Base-by-base conservation (phyloP, 2,113 vertebrate genomes). In the Dipodomys ordii region DNA sequence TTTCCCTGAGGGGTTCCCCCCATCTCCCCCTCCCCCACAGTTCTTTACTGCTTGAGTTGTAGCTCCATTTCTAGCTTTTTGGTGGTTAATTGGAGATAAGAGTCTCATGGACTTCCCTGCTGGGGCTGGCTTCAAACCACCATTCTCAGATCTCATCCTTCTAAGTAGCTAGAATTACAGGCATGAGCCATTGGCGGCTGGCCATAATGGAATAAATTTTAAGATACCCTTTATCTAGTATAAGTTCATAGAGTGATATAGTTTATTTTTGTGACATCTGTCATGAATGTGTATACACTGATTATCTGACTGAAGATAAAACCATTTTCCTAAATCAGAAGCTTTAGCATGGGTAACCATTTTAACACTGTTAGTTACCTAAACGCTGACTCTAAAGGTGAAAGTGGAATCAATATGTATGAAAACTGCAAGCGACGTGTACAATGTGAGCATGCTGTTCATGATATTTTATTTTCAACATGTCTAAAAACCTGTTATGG, bases 391-490 rank as follows among this genome's bases (percentile, higher is more conserved):
- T 95, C 64, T 90, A n/a, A 71, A 90, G 73, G 69, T 82, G 30
- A 92, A 49, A 25, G 35, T 18, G 90, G 60, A 87, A 90, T 83
- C 30, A 71, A 16, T 79, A 30, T 89, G 13, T 57, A 53, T 95
- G 90, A 83, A 94, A 81, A 78, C 46, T 79, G 46, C 69, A 22
- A 19, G 69, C 81, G 65, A 89, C n/a, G 71, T 87, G 28, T 69
- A 62, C 23, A 85, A 28, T 91, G 91, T 93, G 44, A 53, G 81
- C 23, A 89, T 32, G 49, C 64, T 92, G 71, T 86, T 84, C 49
- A 87, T 79, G 89, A 65, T 62, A 83, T 95, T 97, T 96, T 93
- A 89, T 93, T 94, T 96, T 95, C 85, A 88, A 73, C n/a, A 86
- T 67, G 60, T 86, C 82, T 85, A 79, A 88, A 95, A 96, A 96